A percentile compares a stretch with the other conserved stretches of the same genome.
Conservation (phyloP, 1,140 invertebrate genomes). For the Uloborus diversus region DNA sequence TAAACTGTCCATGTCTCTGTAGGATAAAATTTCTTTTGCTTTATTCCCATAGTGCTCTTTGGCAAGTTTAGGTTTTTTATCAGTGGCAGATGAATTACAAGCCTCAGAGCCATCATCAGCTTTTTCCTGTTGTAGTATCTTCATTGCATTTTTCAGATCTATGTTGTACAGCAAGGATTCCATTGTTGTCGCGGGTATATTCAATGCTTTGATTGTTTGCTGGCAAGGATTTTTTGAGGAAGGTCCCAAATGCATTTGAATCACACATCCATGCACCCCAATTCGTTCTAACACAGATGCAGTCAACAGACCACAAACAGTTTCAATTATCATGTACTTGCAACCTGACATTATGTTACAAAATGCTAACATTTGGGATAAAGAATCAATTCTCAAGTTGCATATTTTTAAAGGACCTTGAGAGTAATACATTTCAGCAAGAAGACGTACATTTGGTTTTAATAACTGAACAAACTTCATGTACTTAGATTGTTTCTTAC, state of each 20-base stretch:
- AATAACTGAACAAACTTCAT: constrained; percentile 69
- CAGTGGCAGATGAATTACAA: not conserved
- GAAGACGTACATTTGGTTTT: constrained; percentile 76
- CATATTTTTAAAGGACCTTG: constrained; percentile 79
- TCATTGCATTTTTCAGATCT: constrained; percentile 13
- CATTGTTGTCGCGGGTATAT: constrained; percentile 63
- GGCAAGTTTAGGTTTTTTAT: constrained; percentile 11
- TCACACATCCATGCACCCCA: constrained; percentile 73
- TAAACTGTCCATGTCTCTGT: constrained; percentile 76
- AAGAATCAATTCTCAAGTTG: constrained; percentile 80
- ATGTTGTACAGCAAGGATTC: constrained; percentile 55
- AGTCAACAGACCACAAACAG: constrained; percentile 81
- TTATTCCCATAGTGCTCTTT: constrained; percentile 38
- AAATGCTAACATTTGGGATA: constrained; percentile 85
- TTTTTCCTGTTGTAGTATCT: not conserved
- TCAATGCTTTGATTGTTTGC: constrained; percentile 75
- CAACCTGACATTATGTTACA: constrained; percentile 81
- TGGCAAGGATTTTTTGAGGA: constrained; percentile 69
- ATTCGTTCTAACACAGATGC: constrained; percentile 77
- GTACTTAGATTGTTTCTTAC: constrained; percentile 77
- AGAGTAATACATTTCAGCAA: constrained; percentile 81
- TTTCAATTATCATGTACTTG: constrained; percentile 86
- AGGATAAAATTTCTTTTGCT: constrained; percentile 48
- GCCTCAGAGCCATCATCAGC: not conserved
- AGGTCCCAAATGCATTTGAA: constrained; percentile 83